phyloP scores from a whole-genome alignment of 1,140 invertebrate species.

The Brachionus rubens region DNA sequence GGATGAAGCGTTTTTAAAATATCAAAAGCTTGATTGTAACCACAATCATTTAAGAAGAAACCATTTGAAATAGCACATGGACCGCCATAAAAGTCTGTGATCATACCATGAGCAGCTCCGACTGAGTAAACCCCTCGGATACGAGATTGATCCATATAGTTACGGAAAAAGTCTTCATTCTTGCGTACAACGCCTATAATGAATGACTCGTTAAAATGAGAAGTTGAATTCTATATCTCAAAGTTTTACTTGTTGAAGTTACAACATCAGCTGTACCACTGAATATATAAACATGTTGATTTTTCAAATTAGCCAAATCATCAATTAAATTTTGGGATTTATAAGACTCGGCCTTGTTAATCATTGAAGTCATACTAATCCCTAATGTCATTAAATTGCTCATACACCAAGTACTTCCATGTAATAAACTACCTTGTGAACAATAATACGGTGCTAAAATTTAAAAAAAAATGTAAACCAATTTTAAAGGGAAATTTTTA shows the following conservation, averaged over 20 bases:
- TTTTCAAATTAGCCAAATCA: constrained; percentile 51
- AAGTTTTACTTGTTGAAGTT: constrained; percentile 55
- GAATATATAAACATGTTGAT: constrained; percentile 57
- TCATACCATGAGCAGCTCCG: constrained; percentile 48
- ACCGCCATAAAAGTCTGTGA: constrained; percentile 58
- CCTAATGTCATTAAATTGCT: constrained; percentile 51
- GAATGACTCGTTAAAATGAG: too few relatives aligned
- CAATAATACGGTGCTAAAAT: constrained; percentile 55
- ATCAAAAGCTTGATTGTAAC: constrained; percentile 58
- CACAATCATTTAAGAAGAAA: constrained; percentile 57
- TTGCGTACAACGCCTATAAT: constrained; percentile 54
- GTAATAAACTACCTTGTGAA: constrained; percentile 50
- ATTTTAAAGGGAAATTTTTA: not conserved
- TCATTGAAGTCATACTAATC: constrained; percentile 40
- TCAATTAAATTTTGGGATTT: constrained; percentile 50
- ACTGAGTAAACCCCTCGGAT: constrained; percentile 21
- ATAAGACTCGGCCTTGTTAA: not conserved
- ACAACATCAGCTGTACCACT: constrained; percentile 54
- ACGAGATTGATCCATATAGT: constrained; percentile 13
- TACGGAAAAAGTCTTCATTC: constrained; percentile 48
- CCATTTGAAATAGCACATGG: constrained; percentile 50
- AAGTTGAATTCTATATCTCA: too few relatives aligned
- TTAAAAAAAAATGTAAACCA: not conserved
- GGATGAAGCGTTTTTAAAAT: constrained; percentile 58
- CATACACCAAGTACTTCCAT: constrained; percentile 53